Base-by-base conservation (phyloP, 2,888 invertebrate species). In the Callyntrura guangdongensis region DNA sequence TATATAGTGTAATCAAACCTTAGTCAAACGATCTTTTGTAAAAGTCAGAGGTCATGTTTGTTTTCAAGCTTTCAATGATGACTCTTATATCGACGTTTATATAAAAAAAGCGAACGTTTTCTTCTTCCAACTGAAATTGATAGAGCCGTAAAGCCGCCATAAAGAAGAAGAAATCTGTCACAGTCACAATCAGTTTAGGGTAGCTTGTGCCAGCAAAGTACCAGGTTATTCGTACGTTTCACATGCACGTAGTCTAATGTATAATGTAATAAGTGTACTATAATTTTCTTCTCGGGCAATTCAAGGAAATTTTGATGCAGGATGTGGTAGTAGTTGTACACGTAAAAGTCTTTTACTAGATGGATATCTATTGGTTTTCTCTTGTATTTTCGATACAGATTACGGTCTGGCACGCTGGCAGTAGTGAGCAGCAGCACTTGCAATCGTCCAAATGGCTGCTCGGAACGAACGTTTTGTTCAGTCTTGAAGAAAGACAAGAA, bases 141-240 rank as follows among this genome's bases (percentile, higher is more conserved):
- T 72, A 69, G 27, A 36, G n/a, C n/a, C n/a, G n/a, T n/a, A n/a
- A n/a, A 36, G 0, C n/a, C 11, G n/a, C 36, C 69, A 72, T 72
- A 36, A 36, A 14, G 14, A n/a, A n/a, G 36, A 36, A 14, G 14
- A 14, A 12, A 36, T 72, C 45, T 72, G 69, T 72, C 69, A 36
- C 69, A 72, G 8, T 72, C 69, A 67, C 27, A 67, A 67, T 2
- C 67, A 72, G 45, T 45, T 53, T 72, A 14, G 69, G 1, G 8
- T 5, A 72, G 3, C 36, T 36, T 72, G 22, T 0, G 36, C 45
- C 25, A 8, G 69, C 64, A 64, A 5, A 45, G 45, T 45, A 72
- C 69, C 36, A 72, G 69, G 69, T 72, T 45, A 72, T 72, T 72
- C 36, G 69, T 72, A 72, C 6, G 69, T 45, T 72, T 72, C 69